Base-by-base conservation (phyloP, 2,113 vertebrate species). In the Hippopotamus amphibius region DNA sequence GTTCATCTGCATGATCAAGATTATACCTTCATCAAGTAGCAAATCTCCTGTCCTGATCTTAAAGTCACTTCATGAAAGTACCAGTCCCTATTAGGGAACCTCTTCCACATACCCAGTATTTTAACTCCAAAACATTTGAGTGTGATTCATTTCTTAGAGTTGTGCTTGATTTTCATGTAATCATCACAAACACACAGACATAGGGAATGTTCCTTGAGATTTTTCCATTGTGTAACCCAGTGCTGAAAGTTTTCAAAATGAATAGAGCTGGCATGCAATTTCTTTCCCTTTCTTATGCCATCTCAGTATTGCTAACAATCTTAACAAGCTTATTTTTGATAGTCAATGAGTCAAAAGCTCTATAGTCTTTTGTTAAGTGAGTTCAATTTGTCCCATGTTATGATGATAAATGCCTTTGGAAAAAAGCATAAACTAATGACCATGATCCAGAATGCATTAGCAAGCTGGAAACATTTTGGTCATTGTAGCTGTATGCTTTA, bases 211-310 rank as follows among this genome's bases (percentile, higher is more conserved):
- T 95, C 93, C 84, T 97, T 97, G 97, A 90, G 94, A 95, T 92
- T 97, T 97, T 98, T 98, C 95, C 95, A 88, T 97, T 98, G 83
- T 98, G 94, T 98, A 98, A 97, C 89, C 61, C 94, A 72, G 90
- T 90, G 92, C 50, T 97, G 96, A 98, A 95, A 97, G 77, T 76
- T 59, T 95, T 98, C 89, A 97, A 98, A 97, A 97, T 95, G 87
- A 93, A 88, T 80, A 30, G 61, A 97, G 11, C 19, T 94, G 88
- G 71, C 81, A 90, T 94, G 66, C 9, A 85, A 69, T 94, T 94
- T 96, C 57, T 93, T 95, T 96, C 24, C 84, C 95, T 93, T 97
- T 97, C 50, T n/a, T 86, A 15, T 98, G 68, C 86, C 33, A 55
- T 97, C 96, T 94, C 41, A 77, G 28, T 79, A 37, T 87, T 98